Conservation (phyloP, 2,113 vertebrate species). For the Psophia crepitans region DNA sequence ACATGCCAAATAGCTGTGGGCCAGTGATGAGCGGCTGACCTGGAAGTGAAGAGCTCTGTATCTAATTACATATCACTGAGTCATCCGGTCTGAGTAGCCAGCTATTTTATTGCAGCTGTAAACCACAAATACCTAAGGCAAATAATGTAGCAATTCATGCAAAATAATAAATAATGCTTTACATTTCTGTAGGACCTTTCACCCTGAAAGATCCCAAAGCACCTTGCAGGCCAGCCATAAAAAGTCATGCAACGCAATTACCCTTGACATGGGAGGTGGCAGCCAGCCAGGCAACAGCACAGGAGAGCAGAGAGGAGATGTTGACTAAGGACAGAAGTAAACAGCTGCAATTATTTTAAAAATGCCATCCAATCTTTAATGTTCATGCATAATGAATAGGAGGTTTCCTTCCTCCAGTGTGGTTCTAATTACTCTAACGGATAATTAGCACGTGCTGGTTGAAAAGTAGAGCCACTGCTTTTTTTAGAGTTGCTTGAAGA, state of each 20-base stretch:
- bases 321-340: constrained; percentile 2
- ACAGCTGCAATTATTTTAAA: not conserved
- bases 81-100: not conserved
- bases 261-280: not conserved
- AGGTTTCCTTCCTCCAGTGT: not conserved
- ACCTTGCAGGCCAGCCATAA: not conserved
- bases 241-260: not conserved
- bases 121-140: constrained; percentile 1
- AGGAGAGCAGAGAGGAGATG: not conserved
- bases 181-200: not conserved
- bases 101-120: constrained; percentile 21
- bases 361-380: not conserved
- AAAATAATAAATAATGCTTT: constrained; percentile 11
- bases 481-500: not conserved
- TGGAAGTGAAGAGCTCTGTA: constrained; percentile 20
- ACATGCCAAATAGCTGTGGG: not conserved
- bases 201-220: not conserved
- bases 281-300: not conserved
- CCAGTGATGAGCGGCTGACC: not conserved
- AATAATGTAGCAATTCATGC: not conserved
- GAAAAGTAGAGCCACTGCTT: not conserved
- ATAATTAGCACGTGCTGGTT: not conserved
- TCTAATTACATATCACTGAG: not conserved
- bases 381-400: not conserved
- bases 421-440: not conserved